Conservation (phyloP, 2,113 vertebrate species). For the Grallaria varia region DNA sequence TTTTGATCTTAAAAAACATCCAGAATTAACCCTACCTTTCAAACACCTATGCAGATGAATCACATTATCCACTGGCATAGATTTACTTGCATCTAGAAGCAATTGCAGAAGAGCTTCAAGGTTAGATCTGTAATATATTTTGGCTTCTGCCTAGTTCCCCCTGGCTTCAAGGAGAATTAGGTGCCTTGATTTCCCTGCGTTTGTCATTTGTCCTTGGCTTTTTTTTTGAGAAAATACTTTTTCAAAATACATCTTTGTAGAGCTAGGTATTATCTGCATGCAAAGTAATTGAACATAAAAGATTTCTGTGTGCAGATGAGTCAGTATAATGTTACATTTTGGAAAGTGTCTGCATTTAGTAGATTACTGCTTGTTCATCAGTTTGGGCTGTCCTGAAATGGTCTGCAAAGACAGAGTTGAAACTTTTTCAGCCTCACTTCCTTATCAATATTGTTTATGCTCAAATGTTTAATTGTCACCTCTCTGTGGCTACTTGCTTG, state of each 20-base stretch:
- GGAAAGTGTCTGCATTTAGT: neutral
- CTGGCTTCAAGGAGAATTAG: neutral
- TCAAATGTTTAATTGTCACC: neutral
- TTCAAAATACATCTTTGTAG: neutral
- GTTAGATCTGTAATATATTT: neutral
- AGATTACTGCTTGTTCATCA: neutral
- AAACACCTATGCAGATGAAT: neutral
- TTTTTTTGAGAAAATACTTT: neutral
- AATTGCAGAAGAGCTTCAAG: neutral
- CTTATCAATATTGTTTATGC: neutral
- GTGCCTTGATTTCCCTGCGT: neutral
- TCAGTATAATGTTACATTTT: neutral
- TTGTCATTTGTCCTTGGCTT: neutral
- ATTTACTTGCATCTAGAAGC: neutral
- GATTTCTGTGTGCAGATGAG: neutral
- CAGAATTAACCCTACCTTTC: neutral
- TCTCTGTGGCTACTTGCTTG: neutral
- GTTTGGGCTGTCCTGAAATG: neutral
- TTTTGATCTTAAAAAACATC: neutral
- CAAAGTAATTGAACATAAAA: neutral
- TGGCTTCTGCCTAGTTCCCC: neutral
- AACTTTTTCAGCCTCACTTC: neutral
- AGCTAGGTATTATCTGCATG: neutral
- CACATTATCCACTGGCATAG: neutral
- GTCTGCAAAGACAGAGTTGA: neutral